Evolutionary conservation across 2,888 invertebrate genomes (phyloP).

Genomic region (Brachypterus glaber): DNA sequence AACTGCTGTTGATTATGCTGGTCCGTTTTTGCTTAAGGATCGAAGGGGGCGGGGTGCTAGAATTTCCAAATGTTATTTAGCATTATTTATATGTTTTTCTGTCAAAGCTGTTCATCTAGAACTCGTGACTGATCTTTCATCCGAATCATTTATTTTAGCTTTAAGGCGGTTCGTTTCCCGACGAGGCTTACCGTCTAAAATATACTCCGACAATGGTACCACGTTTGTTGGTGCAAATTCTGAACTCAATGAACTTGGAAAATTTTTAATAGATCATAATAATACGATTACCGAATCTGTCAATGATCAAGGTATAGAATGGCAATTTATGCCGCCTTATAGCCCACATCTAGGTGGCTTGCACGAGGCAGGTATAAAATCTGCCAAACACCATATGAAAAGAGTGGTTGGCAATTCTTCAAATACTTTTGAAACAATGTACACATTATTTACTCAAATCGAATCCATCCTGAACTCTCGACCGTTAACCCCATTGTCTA

Average conservation of each 20-base stretch:
- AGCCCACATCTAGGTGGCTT: slow-evolving; percentile 16
- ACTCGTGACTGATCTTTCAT: too few species aligned
- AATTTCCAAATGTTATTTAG: too few species aligned
- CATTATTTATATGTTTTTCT: too few species aligned
- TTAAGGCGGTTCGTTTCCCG: slow-evolving; percentile 5
- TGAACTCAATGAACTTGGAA: slow-evolving; percentile 6
- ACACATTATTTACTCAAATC: slow-evolving; percentile 15
- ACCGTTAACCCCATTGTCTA: slow-evolving; percentile 16
- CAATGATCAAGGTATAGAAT: slow-evolving; percentile 10
- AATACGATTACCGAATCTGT: not conserved
- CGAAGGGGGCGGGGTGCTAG: too few species aligned
- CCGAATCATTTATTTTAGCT: too few species aligned
- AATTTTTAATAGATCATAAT: not conserved
- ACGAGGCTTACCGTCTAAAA: slow-evolving; percentile 6
- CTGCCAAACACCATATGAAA: slow-evolving; percentile 14
- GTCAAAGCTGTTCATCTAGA: too few species aligned
- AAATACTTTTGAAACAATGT: slow-evolving; percentile 15
- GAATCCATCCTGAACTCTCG: slow-evolving; percentile 18
- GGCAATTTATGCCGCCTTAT: slow-evolving; percentile 16
- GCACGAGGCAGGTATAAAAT: slow-evolving; percentile 14
- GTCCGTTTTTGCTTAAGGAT: too few species aligned
- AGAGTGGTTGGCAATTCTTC: slow-evolving; percentile 10
- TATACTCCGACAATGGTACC: slow-evolving; percentile 8
- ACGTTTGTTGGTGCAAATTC: slow-evolving; percentile 5
- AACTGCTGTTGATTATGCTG: too few species aligned